Percentiles rank a stretch among this genome's conserved stretches.
These are phyloP conservation scores for Rattus norvegicus DNA, from an alignment of 2,113 vertebrate species.

Conservation along the genomic window GRCr8 NC_086039.1:69080501-69081000, in stretches of 20 bases:
- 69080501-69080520: too few relatives aligned
- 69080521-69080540: conserved; percentile 1
- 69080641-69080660: not conserved
- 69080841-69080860: not conserved
- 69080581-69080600: not conserved
- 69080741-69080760: not conserved
- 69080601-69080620: not conserved
- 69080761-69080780: not conserved
- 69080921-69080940: conserved; percentile 22
- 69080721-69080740: not conserved
- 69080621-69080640: not conserved
- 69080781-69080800: not conserved
- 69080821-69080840: not conserved
- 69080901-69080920: conserved; percentile 8
- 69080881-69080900: conserved; percentile 21
- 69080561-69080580: not conserved
- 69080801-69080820: not conserved
- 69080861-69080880: not conserved
- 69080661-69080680: not conserved
- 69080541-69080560: conserved; percentile 17
- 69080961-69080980: conserved; percentile 1
- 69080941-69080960: conserved; percentile 37
- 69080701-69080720: not conserved
- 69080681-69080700: not conserved
- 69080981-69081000: not conserved